phyloP scores from a whole-genome alignment of 2,888 invertebrate genomes.

The Meteorus colon region DNA sequence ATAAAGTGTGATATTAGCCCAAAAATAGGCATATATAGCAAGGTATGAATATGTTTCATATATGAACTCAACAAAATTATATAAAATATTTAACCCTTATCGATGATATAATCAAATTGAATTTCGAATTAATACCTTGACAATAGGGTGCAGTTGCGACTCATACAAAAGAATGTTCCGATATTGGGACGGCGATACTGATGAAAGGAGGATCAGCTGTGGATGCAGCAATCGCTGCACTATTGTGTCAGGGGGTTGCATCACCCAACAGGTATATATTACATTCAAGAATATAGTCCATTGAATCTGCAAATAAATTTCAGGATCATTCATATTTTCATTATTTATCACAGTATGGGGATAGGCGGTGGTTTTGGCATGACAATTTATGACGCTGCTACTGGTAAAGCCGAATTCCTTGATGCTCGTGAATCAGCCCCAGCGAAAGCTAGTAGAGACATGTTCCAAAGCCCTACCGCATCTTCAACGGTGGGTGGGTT shows the following conservation, averaged over 20 bases:
- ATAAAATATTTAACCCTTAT: too few relatives aligned
- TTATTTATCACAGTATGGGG: constrained; percentile 80
- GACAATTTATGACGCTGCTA: constrained; percentile 83
- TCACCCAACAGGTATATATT: constrained; percentile 81
- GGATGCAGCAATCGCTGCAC: constrained; percentile 89
- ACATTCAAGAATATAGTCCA: not conserved
- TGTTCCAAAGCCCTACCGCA: constrained; percentile 78
- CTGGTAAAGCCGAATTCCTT: constrained; percentile 77
- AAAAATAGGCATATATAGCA: constrained; percentile 26
- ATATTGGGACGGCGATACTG: constrained; percentile 83
- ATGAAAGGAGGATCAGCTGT: constrained; percentile 84
- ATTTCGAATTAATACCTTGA: too few relatives aligned
- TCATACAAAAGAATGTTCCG: constrained; percentile 84
- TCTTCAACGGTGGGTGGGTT: constrained; percentile 75
- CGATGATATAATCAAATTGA: too few relatives aligned
- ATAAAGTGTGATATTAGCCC: not conserved
- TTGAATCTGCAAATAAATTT: not conserved
- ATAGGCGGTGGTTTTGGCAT: constrained; percentile 93
- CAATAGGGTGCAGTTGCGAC: constrained; percentile 80
- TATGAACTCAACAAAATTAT: too few relatives aligned
- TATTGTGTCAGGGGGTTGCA: constrained; percentile 90
- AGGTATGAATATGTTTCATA: constrained; percentile 30
- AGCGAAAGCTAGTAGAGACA: constrained; percentile 77
- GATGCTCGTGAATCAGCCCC: constrained; percentile 89
- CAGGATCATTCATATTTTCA: not conserved